phyloP scores from a whole-genome alignment of 2,113 vertebrate genomes.

The Oophaga pumilio region DNA sequence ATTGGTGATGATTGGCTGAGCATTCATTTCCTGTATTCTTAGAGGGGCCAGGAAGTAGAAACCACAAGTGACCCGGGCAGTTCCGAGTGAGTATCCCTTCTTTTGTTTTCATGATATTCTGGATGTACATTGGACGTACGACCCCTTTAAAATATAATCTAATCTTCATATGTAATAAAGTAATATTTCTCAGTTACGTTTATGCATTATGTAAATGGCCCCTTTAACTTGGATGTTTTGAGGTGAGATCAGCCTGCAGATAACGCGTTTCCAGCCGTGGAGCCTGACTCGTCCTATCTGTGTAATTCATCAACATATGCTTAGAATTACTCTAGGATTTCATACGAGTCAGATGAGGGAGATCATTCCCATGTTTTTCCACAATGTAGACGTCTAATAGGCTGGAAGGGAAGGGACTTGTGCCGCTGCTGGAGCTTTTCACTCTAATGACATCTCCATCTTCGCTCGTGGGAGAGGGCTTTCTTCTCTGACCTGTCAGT shows the following conservation, averaged over 20 bases:
- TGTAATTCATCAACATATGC: constrained; percentile 6
- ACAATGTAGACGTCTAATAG: background rate
- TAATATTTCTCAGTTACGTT: background rate
- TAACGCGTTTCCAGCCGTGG: background rate
- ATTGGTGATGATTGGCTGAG: too few species aligned
- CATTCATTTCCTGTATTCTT: too few species aligned
- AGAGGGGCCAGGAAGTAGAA: too few species aligned
- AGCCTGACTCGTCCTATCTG: background rate
- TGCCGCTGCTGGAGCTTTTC: background rate
- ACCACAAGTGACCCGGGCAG: too few species aligned
- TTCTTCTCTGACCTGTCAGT: constrained; percentile 52
- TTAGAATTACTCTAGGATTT: constrained; percentile 9
- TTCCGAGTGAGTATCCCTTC: too few species aligned
- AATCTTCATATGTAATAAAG: background rate
- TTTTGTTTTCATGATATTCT: too few species aligned
- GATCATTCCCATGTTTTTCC: constrained; percentile 12
- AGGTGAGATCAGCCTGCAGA: background rate
- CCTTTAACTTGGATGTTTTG: background rate
- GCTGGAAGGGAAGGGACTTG: background rate
- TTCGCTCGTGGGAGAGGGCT: background rate
- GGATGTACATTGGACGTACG: too few species aligned
- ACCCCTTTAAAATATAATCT: background rate
- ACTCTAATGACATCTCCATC: constrained; percentile 31
- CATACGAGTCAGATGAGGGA: constrained; percentile 15
- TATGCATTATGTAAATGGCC: background rate